Evolutionary conservation across 1,140 invertebrate species (phyloP).

Genomic region (Drosophila lacertosa): DNA sequence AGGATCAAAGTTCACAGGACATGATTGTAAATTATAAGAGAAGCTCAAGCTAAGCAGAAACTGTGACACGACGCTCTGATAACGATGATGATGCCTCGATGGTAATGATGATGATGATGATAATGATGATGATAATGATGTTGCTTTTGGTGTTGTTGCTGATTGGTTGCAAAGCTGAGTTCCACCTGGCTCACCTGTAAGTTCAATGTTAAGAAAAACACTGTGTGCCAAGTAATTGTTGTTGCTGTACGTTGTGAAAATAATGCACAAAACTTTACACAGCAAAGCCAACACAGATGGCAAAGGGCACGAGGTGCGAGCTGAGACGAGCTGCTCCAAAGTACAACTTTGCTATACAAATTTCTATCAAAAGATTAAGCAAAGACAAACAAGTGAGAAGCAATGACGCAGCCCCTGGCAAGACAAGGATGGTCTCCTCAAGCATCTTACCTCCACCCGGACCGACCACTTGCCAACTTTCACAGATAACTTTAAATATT

Average conservation of each 20-base stretch:
- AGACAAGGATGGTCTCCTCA: background rate
- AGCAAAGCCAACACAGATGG: conserved; percentile 38
- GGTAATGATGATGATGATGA: conserved; percentile 20
- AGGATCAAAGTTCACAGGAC: conserved; percentile 70
- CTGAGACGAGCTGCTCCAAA: background rate
- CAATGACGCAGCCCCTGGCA: conserved; percentile 34
- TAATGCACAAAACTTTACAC: conserved; percentile 73
- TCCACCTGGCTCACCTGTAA: conserved; percentile 50
- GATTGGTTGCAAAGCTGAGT: conserved; percentile 51
- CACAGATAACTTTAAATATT: conserved; percentile 78
- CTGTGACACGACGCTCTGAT: conserved; percentile 54
- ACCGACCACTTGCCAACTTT: conserved; percentile 58
- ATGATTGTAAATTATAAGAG: conserved; percentile 75
- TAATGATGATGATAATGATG: conserved; percentile 35
- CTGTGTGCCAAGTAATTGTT: conserved; percentile 61
- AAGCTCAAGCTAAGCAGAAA: conserved; percentile 60
- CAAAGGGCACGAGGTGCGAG: background rate
- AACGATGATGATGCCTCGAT: conserved; percentile 11
- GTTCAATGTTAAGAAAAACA: conserved; percentile 74
- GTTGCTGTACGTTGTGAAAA: conserved; percentile 53
- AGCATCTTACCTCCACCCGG: too few relatives aligned
- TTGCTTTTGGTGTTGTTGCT: conserved; percentile 15
- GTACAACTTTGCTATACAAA: conserved; percentile 77
- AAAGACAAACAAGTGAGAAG: conserved; percentile 76
- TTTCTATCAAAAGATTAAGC: conserved; percentile 82